Evolutionary conservation across 2,797 vertebrate genomes (phyloP), one percentile per base, ranked within the genome.

Genomic region (Peromyscus melanophrys): DNA sequence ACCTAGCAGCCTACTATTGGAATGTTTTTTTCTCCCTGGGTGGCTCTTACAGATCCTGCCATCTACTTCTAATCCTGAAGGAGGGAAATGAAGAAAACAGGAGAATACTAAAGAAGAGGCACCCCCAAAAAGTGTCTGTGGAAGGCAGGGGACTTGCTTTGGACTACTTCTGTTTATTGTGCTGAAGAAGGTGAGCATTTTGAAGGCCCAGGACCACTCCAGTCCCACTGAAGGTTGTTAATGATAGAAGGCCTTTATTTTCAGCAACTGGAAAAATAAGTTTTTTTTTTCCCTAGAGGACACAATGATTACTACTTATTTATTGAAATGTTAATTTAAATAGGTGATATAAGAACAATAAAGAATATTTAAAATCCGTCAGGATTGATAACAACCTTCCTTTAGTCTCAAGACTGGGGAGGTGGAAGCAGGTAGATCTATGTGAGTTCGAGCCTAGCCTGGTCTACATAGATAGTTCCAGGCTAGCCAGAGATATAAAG

Each of bases 61-160:
- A 93, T 89, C 77, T 94, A 80, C 78, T 97, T 96, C 46, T 96
- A 95, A 93, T 76, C 34, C 43, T 55, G 29, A n/a, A 92, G 55
- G 23, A 92, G 52, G 23, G 55, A 93, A 83, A 80, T 19, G 34
- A 57, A 86, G 65, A 80, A 88, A 92, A 93, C 55, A 69, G 27
- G 37, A 31, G 6, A 90, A 13, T 94, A 27, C 49, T 89, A 89
- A 92, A 95, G 63, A 82, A 93, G 77, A 77, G 29, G 61, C 84
- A 67, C 55, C 21, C 49, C 92, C 86, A 90, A 90, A 90, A 94
- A 61, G 77, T 96, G n/a, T 23, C 46, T 71, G 67, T 96, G 77
- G 92, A 37, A 96, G 40, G 17, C 71, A 85, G 80, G 81, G 92
- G 78, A 92, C n/a, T 73, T 92, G 46, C 52, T 90, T 49, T 34